Evolutionary conservation across 92 coral and sea anemone species (phyloP).

Genomic region (Anthopleura xanthogrammica): DNA sequence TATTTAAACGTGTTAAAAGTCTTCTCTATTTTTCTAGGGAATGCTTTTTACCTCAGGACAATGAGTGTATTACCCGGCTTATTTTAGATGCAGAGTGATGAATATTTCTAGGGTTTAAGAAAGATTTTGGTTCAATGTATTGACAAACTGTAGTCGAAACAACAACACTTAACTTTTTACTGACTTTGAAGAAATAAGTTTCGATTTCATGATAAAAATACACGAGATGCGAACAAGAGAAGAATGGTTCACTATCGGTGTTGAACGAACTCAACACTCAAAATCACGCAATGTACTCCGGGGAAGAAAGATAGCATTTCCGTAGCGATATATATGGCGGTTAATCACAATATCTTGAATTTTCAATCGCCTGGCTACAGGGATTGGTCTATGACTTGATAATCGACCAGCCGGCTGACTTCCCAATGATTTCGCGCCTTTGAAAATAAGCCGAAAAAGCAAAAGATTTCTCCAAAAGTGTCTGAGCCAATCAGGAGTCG

Average conservation of each 20-base stretch:
- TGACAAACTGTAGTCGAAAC: slow-evolving; percentile 15
- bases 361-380: slow-evolving; percentile 12
- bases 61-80: not conserved
- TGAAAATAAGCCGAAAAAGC: slow-evolving; percentile 31
- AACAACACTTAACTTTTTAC: slow-evolving; percentile 71
- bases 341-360: slow-evolving; percentile 1
- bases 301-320: slow-evolving; percentile 9
- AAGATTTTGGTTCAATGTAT: not conserved
- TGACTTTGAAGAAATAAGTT: slow-evolving; percentile 71
- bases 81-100: not conserved
- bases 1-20: slow-evolving; percentile 10
- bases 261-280: not conserved
- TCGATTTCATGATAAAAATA: slow-evolving; percentile 64
- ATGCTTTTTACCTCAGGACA: not conserved
- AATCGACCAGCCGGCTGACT: slow-evolving; percentile 35
- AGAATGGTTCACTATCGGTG: slow-evolving; percentile 28
- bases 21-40: not conserved
- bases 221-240: slow-evolving; percentile 17
- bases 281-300: slow-evolving; percentile 8
- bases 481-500: not conserved
- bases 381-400: slow-evolving; percentile 19
- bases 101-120: not conserved
- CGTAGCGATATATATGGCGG: slow-evolving; percentile 4
- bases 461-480: slow-evolving; percentile 12
- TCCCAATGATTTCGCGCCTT: slow-evolving; percentile 39